Base-by-base conservation (phyloP, 2,888 invertebrate species). In the Lypha dubia region DNA sequence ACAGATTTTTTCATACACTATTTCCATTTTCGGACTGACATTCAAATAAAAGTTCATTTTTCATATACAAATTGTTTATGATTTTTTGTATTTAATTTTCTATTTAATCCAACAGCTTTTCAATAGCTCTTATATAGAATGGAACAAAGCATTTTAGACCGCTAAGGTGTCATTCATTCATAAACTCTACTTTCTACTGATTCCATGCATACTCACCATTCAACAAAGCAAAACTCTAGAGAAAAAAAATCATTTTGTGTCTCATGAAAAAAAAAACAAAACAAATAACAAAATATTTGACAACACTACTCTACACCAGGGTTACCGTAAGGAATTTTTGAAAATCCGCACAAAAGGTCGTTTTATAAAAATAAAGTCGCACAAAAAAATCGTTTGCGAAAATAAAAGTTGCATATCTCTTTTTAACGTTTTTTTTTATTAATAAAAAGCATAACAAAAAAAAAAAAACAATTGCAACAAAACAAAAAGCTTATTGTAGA, bases 91-190 rank as follows among this genome's bases (percentile, higher is more conserved):
- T 2, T 56, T 58, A 68, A 60, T 38, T 49, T 68, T 60, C 49
- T 58, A 49, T 58, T 17, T 22, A 60, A 44, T 62, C 60, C 22
- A 38, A 51, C 49, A n/a, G 46, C 35, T 17, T 67, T 53, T 75
- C 56, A 60, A 11, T 44, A 65, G 24, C 49, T 49, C 68, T 77
- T 4, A 62, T 58, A 79, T 56, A 58, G 58, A 56, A 65, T 53
- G 49, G 46, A 71, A 79, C 56, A 79, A 73, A 58, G 65, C 28
- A 73, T 65, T 38, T n/a, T 49, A 58, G 20, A 67, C 28, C 63
- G 65, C 58, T 67, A 73, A 65, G 73, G 73, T 79, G 79, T 73
- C 65, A 65, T 71, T 79, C 73, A 71, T 79, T 56, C n/a, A n/a
- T n/a, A n/a, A n/a, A n/a, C n/a, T n/a, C n/a, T n/a, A n/a, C n/a